Evolutionary conservation across 2,888 invertebrate species (phyloP), one percentile per base, ranked within the genome.

Genomic region (Hemistola chrysoprasaria): DNA sequence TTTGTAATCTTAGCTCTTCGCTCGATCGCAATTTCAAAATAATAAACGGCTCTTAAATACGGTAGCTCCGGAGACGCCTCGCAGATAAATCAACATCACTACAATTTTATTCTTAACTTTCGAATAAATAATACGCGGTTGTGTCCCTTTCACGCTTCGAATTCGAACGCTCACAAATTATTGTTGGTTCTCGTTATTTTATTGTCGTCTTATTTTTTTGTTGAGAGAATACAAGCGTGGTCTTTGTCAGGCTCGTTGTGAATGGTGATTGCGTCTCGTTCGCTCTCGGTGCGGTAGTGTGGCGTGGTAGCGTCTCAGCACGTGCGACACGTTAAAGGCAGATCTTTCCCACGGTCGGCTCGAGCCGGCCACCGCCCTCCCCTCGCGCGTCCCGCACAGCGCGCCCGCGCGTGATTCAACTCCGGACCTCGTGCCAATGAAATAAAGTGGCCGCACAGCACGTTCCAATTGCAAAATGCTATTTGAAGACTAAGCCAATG

Each of bases 271-370:
- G 58, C 56, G 71, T 80, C 82, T 65, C 67, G 56, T 44, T 84
- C 59, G 48, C 52, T 62, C 80, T 70, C 52, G 65, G 54, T 57
- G 67, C 56, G 66, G 69, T 60, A 61, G 65, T 74, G 65, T 77
- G 80, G 77, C 72, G 75, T 48, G 54, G 47, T 51, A 55, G 50
- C 80, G 75, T 77, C 71, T 74, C 69, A 84, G 87, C 88, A 88
- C 88, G 88, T 87, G 88, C 87, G 86, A 80, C 80, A 77, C 78
- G 86, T 84, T 87, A 87, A 88, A 86, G 86, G 85, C 88, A 84
- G 79, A 81, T 71, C 87, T 82, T 88, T 88, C 88, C 87, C 88
- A 88, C 88, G 88, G 86, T 87, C 79, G 77, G 43, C 71, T 68
- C 78, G 77, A 70, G 72, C 72, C 72, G 60, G 59, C 59, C 63